Conservation (phyloP, 2,888 invertebrate genomes). For the Platycheirus albimanus region DNA sequence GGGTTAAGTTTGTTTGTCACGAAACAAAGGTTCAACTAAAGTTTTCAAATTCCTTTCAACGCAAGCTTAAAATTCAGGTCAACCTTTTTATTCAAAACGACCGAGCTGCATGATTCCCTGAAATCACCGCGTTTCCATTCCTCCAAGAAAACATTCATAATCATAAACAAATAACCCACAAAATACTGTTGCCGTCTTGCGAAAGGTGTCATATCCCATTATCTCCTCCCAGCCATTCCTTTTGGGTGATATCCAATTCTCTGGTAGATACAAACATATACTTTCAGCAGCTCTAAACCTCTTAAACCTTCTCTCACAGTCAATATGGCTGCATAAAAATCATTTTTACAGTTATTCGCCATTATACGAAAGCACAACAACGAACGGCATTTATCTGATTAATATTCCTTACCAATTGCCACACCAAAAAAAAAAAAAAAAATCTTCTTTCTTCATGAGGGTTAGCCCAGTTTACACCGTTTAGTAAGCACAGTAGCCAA, state of each 20-base stretch:
- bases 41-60: too few relatives aligned
- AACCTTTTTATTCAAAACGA: slow-evolving; percentile 8
- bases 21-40: too few relatives aligned
- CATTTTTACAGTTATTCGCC: slow-evolving; percentile 64
- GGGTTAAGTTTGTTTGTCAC: too few relatives aligned
- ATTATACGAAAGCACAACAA: slow-evolving; percentile 30
- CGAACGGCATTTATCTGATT: slow-evolving; percentile 69
- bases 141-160: too few relatives aligned
- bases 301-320: not conserved
- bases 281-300: too few relatives aligned
- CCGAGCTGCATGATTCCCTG: not conserved
- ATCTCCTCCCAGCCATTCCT: slow-evolving; percentile 34
- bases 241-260: slow-evolving; percentile 23
- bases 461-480: slow-evolving; percentile 52
- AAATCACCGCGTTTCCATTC: too few relatives aligned
- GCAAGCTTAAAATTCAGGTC: not conserved
- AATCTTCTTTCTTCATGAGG: slow-evolving; percentile 2
- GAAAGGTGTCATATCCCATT: slow-evolving; percentile 55
- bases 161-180: slow-evolving; percentile 50
- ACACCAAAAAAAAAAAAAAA: slow-evolving; percentile 15
- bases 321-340: slow-evolving; percentile 2
- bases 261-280: too few relatives aligned
- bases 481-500: slow-evolving; percentile 25
- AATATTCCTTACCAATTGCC: slow-evolving; percentile 60
- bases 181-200: slow-evolving; percentile 8